phyloP scores from a whole-genome alignment of 2,888 invertebrate genomes.

The Cenopis cana region DNA sequence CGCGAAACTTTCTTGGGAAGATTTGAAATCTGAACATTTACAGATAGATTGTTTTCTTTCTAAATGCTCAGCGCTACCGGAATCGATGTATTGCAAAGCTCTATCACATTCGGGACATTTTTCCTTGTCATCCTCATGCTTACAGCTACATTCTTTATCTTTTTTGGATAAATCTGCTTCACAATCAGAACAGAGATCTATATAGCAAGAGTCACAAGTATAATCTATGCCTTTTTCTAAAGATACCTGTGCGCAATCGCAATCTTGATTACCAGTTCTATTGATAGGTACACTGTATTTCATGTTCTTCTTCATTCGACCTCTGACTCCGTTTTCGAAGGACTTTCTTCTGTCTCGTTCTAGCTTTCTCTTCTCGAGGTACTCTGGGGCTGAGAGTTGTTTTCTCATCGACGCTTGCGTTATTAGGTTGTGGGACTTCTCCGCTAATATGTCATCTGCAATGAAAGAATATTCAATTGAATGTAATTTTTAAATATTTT shows the following conservation, averaged over 20 bases:
- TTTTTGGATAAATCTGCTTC: constrained; percentile 67
- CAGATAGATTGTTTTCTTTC: constrained; percentile 70
- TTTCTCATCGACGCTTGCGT: constrained; percentile 88
- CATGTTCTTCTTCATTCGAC: constrained; percentile 85
- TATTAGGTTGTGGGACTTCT: constrained; percentile 83
- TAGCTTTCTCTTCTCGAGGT: constrained; percentile 93
- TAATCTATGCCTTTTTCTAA: constrained; percentile 76
- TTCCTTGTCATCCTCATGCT: constrained; percentile 60
- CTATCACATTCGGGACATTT: constrained; percentile 78
- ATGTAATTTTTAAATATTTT: background rate
- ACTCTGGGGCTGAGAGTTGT: constrained; percentile 94
- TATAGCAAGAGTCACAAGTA: constrained; percentile 77
- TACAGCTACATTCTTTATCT: constrained; percentile 68
- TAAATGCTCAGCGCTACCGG: constrained; percentile 72
- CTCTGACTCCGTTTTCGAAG: constrained; percentile 85
- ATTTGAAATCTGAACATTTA: constrained; percentile 78
- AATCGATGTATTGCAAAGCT: constrained; percentile 74
- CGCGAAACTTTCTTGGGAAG: constrained; percentile 78
- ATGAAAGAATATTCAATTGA: constrained; percentile 45
- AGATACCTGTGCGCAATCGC: constrained; percentile 73
- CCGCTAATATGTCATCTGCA: constrained; percentile 86
- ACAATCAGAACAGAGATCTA: constrained; percentile 78
- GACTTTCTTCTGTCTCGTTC: constrained; percentile 88
- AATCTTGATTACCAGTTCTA: constrained; percentile 65
- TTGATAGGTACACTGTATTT: constrained; percentile 68